A percentile compares a stretch with the other conserved stretches of the same genome.
phyloP scores from a whole-genome alignment of 2,797 vertebrate genomes.

The Atherinosoma microstoma region DNA sequence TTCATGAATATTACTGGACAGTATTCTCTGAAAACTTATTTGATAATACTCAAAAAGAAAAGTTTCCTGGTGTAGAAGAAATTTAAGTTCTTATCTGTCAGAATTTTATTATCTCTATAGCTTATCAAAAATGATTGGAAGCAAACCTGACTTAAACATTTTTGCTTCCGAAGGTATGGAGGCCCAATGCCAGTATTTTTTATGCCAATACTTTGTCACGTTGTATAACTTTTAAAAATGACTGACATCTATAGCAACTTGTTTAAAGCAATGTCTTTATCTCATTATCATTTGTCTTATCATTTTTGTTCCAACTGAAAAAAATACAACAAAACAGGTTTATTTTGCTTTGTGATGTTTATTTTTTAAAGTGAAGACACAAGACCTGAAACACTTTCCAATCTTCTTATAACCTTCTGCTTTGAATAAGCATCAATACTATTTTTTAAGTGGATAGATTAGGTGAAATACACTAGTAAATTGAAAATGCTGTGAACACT shows the following conservation, averaged over 20 bases:
- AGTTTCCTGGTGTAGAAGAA: not conserved
- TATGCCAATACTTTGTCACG: no score
- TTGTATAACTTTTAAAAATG: not conserved
- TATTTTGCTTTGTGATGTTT: no score
- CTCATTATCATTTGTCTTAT: not conserved
- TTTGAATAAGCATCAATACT: not conserved
- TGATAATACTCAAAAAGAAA: not conserved
- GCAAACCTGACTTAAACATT: not conserved
- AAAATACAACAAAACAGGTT: no score
- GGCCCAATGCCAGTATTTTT: no score
- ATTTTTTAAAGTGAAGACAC: not conserved
- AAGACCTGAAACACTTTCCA: not conserved
- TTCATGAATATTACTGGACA: no score
- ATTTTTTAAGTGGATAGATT: not conserved
- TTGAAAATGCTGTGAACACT: not conserved
- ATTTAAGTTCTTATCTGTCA: no score
- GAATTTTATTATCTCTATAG: not conserved
- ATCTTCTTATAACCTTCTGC: not conserved
- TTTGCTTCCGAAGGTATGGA: no score
- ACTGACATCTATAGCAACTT: not conserved
- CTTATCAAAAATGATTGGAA: not conserved
- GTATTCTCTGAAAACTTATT: not conserved
- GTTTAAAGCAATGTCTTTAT: not conserved
- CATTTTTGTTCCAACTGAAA: no score
- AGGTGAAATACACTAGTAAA: constrained; percentile 5